A percentile compares a stretch with the other conserved stretches of the same genome.
Conservation (phyloP, 2,113 vertebrate genomes). For the Gymnorhina tibicen region DNA sequence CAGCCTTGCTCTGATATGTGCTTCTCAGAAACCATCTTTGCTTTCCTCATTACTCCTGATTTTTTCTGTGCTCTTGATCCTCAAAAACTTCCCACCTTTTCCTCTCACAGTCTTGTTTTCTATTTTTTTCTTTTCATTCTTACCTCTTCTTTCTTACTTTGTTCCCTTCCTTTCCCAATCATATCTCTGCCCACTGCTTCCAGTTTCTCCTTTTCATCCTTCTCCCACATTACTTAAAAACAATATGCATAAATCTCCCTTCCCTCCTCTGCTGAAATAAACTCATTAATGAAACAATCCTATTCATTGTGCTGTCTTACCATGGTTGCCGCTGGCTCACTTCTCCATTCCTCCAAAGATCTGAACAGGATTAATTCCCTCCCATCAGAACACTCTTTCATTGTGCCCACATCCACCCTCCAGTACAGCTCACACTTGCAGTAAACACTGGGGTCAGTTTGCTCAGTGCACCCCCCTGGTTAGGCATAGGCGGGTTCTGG, state of each 20-base stretch:
- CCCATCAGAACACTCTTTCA: background rate
- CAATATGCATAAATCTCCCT: background rate
- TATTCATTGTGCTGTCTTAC: background rate
- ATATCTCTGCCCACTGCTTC: background rate
- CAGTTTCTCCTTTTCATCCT: background rate
- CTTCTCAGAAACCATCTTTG: background rate
- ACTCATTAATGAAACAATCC: background rate
- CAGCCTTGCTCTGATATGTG: background rate
- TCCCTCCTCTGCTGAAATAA: background rate
- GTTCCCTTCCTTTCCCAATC: background rate
- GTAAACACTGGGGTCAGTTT: rapidly evolving
- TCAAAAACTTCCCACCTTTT: background rate
- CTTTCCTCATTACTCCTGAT: background rate
- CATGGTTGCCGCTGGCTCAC: rapidly evolving
- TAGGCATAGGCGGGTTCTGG: background rate
- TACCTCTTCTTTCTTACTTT: background rate
- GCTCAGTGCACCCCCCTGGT: background rate
- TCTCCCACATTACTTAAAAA: background rate
- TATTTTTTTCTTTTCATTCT: background rate
- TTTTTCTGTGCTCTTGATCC: background rate
- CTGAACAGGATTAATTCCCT: background rate
- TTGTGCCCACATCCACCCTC: rapidly evolving
- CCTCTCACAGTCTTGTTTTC: rapidly evolving
- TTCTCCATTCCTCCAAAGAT: background rate
- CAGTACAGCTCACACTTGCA: background rate